Evolutionary conservation across 2,888 invertebrate genomes (phyloP), one percentile per base, ranked within the genome.

Genomic region (Agapostemon virescens): DNA sequence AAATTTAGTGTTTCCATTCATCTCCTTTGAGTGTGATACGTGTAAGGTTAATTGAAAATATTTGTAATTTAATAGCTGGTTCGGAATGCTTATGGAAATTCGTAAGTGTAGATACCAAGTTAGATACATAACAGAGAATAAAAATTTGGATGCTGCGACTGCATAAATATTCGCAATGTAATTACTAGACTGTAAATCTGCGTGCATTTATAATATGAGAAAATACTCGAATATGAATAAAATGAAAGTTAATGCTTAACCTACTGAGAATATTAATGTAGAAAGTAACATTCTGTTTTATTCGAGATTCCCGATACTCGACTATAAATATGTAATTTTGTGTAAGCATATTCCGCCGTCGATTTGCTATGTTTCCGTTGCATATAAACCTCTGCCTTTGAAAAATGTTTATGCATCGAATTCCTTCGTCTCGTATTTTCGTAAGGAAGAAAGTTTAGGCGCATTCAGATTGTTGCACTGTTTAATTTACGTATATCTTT

Each of bases 191-290:
- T 49, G 49, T 49, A 49, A 49, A 49, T 49, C 49, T 11, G n/a
- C n/a, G n/a, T n/a, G 49, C n/a, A 49, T 49, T 49, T 49, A n/a
- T 49, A n/a, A n/a, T 49, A 49, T 49, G n/a, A n/a, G 49, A 49
- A 49, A 49, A 49, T 49, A 49, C 49, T 49, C 11, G 1, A 2
- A 9, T 6, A 45, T 9, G 45, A 49, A 49, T 49, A n/a, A n/a
- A n/a, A 49, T 4, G 49, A 49, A 49, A 49, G 49, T n/a, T 49
- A n/a, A n/a, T n/a, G n/a, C 49, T 49, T 9, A 45, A n/a, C n/a
- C 45, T 0, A 45, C n/a, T n/a, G 49, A 11, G n/a, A n/a, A n/a
- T 49, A 3, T 49, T 49, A n/a, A 49, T n/a, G n/a, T 49, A 49
- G 49, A 49, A 49, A 49, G 49, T n/a, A 49, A n/a, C n/a, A n/a